Evolutionary conservation across 2,888 invertebrate species (phyloP), one percentile per base, ranked within the genome.

Genomic region (Nomada goodeniana): DNA sequence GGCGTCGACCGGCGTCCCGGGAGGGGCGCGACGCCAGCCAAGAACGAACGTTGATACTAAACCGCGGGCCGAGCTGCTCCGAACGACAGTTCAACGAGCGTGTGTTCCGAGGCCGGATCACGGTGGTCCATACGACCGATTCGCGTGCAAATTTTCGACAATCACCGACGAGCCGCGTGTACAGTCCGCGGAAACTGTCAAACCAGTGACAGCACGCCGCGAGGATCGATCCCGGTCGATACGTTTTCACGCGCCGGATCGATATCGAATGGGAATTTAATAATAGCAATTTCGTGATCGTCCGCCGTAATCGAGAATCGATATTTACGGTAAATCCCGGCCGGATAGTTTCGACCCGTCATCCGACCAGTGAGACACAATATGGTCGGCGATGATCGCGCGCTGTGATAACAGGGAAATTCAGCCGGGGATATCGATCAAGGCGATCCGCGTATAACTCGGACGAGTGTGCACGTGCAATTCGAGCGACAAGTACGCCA

Each of bases 41-140:
- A 89, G 90, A 90, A 92, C 91, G 91, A 88, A 90, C 90, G 89
- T 88, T 89, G 90, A 90, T 91, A 90, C 90, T 90, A 91, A 91
- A 92, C 90, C 90, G 91, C 89, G 90, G 87, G 86, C 86, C 88
- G 87, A 90, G 89, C 88, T 86, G 89, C 91, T 91, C 83, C 83
- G 89, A 88, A 90, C 91, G 91, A 91, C 92, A 92, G 91, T 92
- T 90, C 89, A 88, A 90, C 90, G 87, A 89, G 89, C 89, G 91
- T 89, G 90, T 89, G 90, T 92, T 91, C 88, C 90, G 90, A 89
- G 90, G 87, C 86, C 87, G 90, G 90, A 91, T 89, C 90, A 87
- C 89, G 88, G 87, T 88, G 85, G 88, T 82, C 85, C 82, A 84
- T 69, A 70, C 70, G 83, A 72, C 55, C 76, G 80, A 74, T 70